These are phyloP conservation scores for Hylomyscus alleni DNA, from an alignment of 2,797 vertebrate species.

Conservation along the genomic window DNA sequence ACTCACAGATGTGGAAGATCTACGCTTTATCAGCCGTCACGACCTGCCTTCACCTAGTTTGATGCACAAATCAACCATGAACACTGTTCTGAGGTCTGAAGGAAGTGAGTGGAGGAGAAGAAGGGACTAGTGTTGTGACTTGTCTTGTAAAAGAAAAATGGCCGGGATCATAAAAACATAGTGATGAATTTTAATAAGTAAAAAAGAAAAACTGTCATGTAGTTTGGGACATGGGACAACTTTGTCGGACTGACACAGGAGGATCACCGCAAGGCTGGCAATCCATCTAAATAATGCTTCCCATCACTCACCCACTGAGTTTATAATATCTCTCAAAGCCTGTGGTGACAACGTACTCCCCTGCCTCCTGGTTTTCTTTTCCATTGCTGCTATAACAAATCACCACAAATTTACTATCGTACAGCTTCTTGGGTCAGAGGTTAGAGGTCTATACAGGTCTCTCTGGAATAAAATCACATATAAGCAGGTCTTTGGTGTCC, in stretches of 20 bases:
- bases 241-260: not conserved
- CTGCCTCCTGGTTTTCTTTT: not conserved
- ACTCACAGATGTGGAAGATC: not conserved
- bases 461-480: slow-evolving; percentile 3
- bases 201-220: not conserved
- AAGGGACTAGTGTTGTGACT: rapidly evolving
- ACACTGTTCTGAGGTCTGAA: not conserved
- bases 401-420: not conserved
- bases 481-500: not conserved
- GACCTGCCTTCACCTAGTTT: not conserved
- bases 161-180: no score
- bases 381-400: not conserved
- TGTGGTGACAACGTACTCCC: not conserved
- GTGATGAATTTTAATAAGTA: not conserved
- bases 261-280: not conserved
- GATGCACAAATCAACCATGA: not conserved
- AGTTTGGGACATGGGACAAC: not conserved
- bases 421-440: not conserved
- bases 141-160: not conserved
- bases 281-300: not conserved
- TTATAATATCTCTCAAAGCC: not conserved
- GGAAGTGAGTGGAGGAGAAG: not conserved
- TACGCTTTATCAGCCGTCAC: not conserved
- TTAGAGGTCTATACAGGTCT: not conserved
- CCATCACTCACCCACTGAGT: not conserved